Evolutionary conservation across 92 coral and sea anemone genomes (phyloP), one percentile per base, ranked within the genome.

Genomic region (Phymanthus crucifer): DNA sequence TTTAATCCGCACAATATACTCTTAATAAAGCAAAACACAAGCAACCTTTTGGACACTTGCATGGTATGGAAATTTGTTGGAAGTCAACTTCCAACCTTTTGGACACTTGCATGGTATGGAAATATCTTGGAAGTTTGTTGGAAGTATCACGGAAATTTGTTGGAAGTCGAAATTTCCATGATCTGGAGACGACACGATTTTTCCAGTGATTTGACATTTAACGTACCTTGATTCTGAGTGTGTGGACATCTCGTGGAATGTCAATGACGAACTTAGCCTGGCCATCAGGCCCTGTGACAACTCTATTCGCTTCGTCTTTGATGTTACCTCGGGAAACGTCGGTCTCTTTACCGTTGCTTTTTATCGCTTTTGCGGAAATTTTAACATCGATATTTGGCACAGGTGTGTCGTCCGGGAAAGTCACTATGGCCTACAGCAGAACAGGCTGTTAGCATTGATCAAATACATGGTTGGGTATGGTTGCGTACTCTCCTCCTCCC

Each of bases 181-280:
- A n/a, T n/a, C 31, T 19, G 29, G 16, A 61, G n/a, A 18, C 68
- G n/a, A 16, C 68, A 43, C 16, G 2, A 43, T 43, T 43, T 43
- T 17, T 10, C 43, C 48, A 2, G 14, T n/a, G n/a, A n/a, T n/a
- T n/a, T n/a, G n/a, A n/a, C 46, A 29, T 2, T 32, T 52, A 19
- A n/a, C 18, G 11, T 37, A 81, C 85, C 85, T 81, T 81, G 78
- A 72, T 68, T 72, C 18, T 81, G 5, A 81, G 37, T 10, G 71
- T 72, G 4, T 31, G 24, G 6, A 72, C 85, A n/a, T 81, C 85
- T 31, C 85, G 78, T 71, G 85, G 85, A 31, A 72, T 72, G 66
- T 95, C 99, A 7, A 95, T 83, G 29, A 89, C 86, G 71, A 95
- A 95, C 37, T 92, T 94, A 18, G 91, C 97, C 70, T 89, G 78